Evolutionary conservation across 2,113 vertebrate genomes (phyloP), one percentile per base, ranked within the genome.

Genomic region (Grammomys surdaster): DNA sequence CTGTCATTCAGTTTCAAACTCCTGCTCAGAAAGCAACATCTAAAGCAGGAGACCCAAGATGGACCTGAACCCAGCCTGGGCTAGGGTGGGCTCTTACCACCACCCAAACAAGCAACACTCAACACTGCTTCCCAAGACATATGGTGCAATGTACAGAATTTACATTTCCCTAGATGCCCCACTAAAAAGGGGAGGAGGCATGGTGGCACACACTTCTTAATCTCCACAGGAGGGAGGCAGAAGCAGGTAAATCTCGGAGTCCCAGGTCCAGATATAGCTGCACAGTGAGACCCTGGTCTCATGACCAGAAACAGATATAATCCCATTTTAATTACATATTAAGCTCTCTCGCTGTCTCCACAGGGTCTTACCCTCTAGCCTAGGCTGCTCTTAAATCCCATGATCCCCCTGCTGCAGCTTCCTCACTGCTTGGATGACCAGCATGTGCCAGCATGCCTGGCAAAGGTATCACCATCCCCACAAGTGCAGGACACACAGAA

Each of bases 241-340:
- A 63, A 63, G n/a, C 22, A 63, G 56, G 56, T 4, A 43, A n/a
- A 63, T 13, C n/a, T 63, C 56, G 60, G 81, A 84, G 56, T 63
- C 40, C 14, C 24, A 17, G 13, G 58, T 43, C n/a, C n/a, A 60
- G 56, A 3, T 60, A 24, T 7, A 63, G 56, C 56, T 60, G 4
- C 33, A 84, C 22, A 63, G 58, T 19, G 8, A 65, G 81, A 43
- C 24, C 7, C 13, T 43, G n/a, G n/a, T 46, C 58, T 85, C 58
- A 65, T 14, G 60, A 43, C 58, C 58, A 85, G 60, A 70, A 86
- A 60, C 60, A 36, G 3, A 58, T 46, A 17, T 46, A 91, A 65
- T 87, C 77, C 84, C 84, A 67, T 70, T 80, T 96, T 46, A 87
- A 43, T 60, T 67, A 56, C 24, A 69, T 24, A 82, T 22, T 69